Percentiles rank a stretch among this genome's conserved stretches.
These are phyloP conservation scores for Tamias sibiricus DNA, from an alignment of 2,113 vertebrate genomes.

Conservation along the genomic window DNA sequence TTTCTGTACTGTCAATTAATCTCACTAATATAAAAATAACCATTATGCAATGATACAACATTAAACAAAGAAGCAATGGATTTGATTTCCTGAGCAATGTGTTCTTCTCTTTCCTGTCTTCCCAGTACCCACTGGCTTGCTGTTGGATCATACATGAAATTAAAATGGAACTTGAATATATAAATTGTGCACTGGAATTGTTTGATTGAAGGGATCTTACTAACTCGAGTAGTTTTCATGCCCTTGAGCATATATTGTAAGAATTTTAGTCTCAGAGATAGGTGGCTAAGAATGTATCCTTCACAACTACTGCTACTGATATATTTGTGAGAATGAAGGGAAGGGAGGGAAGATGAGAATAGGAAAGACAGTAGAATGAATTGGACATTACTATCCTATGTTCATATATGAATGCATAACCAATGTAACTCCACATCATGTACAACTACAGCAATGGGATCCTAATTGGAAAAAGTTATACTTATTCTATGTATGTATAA, in stretches of 20 bases:
- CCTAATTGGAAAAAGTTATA: too few relatives aligned
- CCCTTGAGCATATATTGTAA: not conserved
- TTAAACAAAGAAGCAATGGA: slow-evolving; percentile 4
- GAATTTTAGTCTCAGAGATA: not conserved
- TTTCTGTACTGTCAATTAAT: not conserved
- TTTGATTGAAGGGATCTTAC: not conserved
- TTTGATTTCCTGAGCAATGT: slow-evolving; percentile 26
- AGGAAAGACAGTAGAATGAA: too few relatives aligned
- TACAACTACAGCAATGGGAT: too few relatives aligned
- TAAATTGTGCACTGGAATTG: not conserved
- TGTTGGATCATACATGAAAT: slow-evolving; percentile 15
- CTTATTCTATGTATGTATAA: too few relatives aligned
- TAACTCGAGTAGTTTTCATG: slow-evolving; percentile 13
- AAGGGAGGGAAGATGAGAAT: too few relatives aligned
- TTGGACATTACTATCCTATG: too few relatives aligned
- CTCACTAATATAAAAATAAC: not conserved
- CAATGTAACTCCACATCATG: too few relatives aligned
- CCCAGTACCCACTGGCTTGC: not conserved
- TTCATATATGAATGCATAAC: too few relatives aligned
- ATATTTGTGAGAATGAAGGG: not conserved
- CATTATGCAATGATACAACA: not conserved
- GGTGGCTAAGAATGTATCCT: not conserved
- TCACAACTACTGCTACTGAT: not conserved
- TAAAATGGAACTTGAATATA: slow-evolving; percentile 26
- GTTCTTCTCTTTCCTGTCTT: not conserved